A percentile compares a stretch with the other conserved stretches of the same genome.
Evolutionary conservation across 1,140 invertebrate species (phyloP).

Genomic region (Chrysoperla carnea): DNA sequence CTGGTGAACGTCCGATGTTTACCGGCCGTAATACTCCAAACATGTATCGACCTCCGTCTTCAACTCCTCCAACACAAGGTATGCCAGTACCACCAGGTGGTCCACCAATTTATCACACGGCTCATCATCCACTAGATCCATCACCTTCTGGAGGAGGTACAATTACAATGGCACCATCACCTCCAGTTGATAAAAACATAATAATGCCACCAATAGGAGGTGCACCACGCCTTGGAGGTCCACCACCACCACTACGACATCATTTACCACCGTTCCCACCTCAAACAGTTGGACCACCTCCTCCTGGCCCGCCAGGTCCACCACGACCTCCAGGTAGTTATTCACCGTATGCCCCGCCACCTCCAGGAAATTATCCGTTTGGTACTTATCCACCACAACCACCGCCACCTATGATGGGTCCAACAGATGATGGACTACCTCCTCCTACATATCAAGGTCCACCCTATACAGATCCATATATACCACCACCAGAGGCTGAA

Average conservation of each 20-base stretch:
- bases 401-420: conserved; percentile 12
- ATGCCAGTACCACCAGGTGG: conserved; percentile 1
- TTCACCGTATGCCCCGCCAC: conserved; percentile 27
- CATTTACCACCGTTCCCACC: background rate
- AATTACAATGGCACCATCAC: conserved; percentile 21
- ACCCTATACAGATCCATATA: conserved; percentile 13
- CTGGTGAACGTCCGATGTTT: background rate
- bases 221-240: background rate
- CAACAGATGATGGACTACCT: conserved; percentile 7
- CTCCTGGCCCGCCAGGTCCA: conserved; percentile 16
- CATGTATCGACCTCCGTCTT: conserved; percentile 6
- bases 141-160: conserved; percentile 32
- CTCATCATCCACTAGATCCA: conserved; percentile 32
- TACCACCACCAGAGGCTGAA: conserved; percentile 4
- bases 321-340: conserved; percentile 21
- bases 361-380: conserved; percentile 28
- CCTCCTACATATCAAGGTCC: conserved; percentile 11
- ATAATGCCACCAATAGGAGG: conserved; percentile 13
- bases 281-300: conserved; percentile 19
- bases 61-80: conserved; percentile 3
- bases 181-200: conserved; percentile 17
- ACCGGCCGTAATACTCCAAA: background rate
- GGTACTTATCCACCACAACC: conserved; percentile 27
- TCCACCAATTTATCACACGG: conserved; percentile 25
- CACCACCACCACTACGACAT: conserved; percentile 1